phyloP scores from a whole-genome alignment of 2,888 invertebrate genomes.

The Glyphotaelius pellucidus region DNA sequence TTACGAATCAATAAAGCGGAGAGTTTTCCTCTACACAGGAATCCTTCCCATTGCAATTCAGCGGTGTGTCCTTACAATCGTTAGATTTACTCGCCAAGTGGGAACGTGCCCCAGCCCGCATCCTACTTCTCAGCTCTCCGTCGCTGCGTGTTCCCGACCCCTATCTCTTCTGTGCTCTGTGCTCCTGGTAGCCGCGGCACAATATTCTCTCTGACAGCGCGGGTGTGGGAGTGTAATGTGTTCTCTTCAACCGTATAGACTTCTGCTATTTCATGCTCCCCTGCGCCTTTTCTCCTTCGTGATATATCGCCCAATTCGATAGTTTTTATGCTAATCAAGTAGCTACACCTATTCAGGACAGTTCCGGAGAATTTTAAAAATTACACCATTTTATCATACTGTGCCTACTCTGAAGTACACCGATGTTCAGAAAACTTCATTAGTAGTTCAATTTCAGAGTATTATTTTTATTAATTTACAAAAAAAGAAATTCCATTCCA shows the following conservation, averaged over 20 bases:
- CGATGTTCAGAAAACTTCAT: background rate
- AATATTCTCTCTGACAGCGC: background rate
- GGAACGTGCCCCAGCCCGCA: slow-evolving; percentile 58
- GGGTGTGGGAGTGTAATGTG: slow-evolving; percentile 3
- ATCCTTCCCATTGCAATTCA: slow-evolving; percentile 62
- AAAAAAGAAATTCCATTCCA: background rate
- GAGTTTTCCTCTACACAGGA: slow-evolving; percentile 53
- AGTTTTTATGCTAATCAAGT: slow-evolving; percentile 23
- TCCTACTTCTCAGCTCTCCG: slow-evolving; percentile 38
- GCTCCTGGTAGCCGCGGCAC: background rate
- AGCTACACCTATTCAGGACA: background rate
- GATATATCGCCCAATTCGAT: background rate
- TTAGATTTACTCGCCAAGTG: slow-evolving; percentile 61
- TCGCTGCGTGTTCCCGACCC: background rate
- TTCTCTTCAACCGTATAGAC: slow-evolving; percentile 17
- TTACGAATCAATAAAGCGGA: slow-evolving; percentile 61
- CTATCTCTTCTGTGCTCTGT: background rate
- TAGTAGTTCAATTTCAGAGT: background rate
- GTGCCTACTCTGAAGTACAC: no score
- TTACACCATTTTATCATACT: background rate
- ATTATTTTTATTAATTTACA: no score
- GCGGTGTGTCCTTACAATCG: slow-evolving; percentile 63
- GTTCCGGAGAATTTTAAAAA: background rate
- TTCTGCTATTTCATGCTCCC: slow-evolving; percentile 16
- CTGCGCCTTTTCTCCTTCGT: background rate